A percentile compares a stretch with the other conserved stretches of the same genome.
phyloP scores from a whole-genome alignment of 2,113 vertebrate genomes.

The Dryoscopus gambensis region DNA sequence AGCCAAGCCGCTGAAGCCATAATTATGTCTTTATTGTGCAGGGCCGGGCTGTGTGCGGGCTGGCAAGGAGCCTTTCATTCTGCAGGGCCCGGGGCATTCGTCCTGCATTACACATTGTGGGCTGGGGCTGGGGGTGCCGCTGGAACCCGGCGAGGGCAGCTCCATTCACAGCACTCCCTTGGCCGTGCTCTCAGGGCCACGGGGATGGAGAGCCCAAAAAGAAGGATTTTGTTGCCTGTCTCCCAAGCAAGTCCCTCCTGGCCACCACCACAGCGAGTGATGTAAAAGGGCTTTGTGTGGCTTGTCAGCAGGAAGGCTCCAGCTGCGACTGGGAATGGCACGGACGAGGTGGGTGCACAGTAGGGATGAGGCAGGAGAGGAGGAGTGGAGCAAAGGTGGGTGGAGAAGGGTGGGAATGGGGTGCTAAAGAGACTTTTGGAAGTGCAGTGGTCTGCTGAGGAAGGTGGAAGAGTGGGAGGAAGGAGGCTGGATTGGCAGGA shows the following conservation, averaged over 20 bases:
- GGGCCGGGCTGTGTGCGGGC: conserved; percentile 2
- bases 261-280: background rate
- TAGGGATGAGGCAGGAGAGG: background rate
- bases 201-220: background rate
- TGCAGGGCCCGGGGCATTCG: background rate
- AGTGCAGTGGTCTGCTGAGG: background rate
- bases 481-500: background rate
- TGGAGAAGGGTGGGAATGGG: background rate
- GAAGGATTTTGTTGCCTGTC: conserved; percentile 7
- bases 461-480: background rate
- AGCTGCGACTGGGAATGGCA: background rate
- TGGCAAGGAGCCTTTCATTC: conserved; percentile 48
- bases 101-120: background rate
- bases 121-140: background rate
- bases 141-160: background rate
- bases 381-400: background rate
- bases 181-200: background rate
- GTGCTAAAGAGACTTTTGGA: background rate
- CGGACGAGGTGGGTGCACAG: background rate
- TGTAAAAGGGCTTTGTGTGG: conserved; percentile 28
- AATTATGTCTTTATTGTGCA: conserved; percentile 43
- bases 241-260: background rate
- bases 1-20: conserved; percentile 31
- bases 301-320: background rate
- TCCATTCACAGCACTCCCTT: background rate